Conservation (phyloP, 1,140 invertebrate species). For the Lasioglossum baleicum region DNA sequence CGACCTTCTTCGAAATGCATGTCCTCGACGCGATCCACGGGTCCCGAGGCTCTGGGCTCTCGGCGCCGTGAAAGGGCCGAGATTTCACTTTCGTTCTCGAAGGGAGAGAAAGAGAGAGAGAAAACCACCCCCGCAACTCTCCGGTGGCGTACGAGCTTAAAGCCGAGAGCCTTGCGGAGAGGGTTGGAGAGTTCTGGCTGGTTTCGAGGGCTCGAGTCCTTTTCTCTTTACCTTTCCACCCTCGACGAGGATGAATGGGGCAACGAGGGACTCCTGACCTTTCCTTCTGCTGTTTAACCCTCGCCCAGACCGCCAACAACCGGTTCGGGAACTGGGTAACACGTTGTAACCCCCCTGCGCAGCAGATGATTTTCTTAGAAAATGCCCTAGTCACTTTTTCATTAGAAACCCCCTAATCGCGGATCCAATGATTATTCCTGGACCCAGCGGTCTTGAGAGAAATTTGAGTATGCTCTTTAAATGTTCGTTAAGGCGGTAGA, state of each 20-base stretch:
- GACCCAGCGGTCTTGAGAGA: too few species aligned
- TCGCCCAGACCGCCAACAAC: background rate
- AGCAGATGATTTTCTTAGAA: background rate
- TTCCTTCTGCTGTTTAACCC: constrained; percentile 22
- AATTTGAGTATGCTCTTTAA: too few species aligned
- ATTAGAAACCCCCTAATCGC: too few species aligned
- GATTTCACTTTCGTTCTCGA: constrained; percentile 48
- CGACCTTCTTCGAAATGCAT: constrained; percentile 52
- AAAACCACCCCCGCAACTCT: too few species aligned
- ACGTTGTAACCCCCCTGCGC: too few species aligned
- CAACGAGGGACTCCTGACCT: constrained; percentile 1
- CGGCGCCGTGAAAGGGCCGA: constrained; percentile 21
- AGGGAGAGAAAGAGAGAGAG: background rate
- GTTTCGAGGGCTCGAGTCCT: background rate
- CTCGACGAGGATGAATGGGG: background rate
- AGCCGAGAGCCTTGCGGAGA: background rate
- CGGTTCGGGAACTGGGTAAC: background rate
- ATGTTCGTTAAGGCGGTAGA: too few species aligned
- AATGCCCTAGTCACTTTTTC: too few species aligned
- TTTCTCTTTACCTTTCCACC: background rate
- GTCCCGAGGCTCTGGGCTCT: too few species aligned
- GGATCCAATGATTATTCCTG: too few species aligned
- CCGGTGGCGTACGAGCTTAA: constrained; percentile 24
- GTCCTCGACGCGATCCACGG: constrained; percentile 20
- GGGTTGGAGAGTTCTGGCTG: background rate